Evolutionary conservation across 2,888 invertebrate genomes (phyloP), one percentile per base, ranked within the genome.

Genomic region (Unio pictorum): DNA sequence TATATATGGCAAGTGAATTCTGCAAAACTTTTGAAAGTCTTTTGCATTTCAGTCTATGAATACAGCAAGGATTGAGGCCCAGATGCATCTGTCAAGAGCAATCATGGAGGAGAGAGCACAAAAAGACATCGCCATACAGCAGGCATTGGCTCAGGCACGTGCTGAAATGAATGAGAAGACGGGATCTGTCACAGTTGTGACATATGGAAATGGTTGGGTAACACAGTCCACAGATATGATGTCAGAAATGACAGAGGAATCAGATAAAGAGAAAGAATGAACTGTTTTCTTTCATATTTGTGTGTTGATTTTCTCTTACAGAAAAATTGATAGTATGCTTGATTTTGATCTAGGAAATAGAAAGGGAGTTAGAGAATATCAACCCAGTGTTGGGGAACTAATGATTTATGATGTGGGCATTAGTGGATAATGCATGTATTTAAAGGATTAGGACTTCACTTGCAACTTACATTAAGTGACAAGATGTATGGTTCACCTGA

Each of bases 111-210:
- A 89, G 68, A 76, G 88, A 59, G 80, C 85, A 6, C 88, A 89
- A 74, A 88, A 87, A 72, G 89, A 89, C 64, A 84, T 88, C 6
- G 89, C 89, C 7, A 78, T 89, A 4, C 88, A 89, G 73, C 87
- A 89, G 71, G 89, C 89, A 0, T 72, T 88, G 59, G 83, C 83
- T 3, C 86, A 87, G 61, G 86, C 84, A 0, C 74, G 87, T 18
- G 80, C 84, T 1, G 87, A 86, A 61, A 80, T 88, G 68, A 85
- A 86, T 56, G 86, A 87, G 34, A 87, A 88, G 74, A 86, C 82
- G 72, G 69, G 81, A 63, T 76, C 79, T 23, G 84, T 87, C 1
- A 84, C 86, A 8, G 86, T 88, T 60, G 86, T 87, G 66, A 72
- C 76, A 15, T 77, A 78, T 30, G 76, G 78, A 61, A 69, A 71